Evolutionary conservation across 2,797 vertebrate genomes (phyloP).

Genomic region (Scomberomorus guttatus): DNA sequence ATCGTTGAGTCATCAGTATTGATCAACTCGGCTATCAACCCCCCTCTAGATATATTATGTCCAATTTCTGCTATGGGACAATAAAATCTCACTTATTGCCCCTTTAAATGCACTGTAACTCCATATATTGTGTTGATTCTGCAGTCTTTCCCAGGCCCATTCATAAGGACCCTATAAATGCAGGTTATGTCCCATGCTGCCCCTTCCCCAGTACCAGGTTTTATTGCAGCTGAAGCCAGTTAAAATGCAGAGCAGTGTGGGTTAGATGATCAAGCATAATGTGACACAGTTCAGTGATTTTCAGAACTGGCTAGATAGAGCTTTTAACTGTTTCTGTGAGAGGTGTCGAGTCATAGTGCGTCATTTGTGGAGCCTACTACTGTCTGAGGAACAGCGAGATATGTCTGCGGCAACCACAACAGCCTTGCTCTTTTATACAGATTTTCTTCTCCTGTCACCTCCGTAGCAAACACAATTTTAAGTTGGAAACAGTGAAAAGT

Average conservation of each 20-base stretch:
- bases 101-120: conserved; percentile 72
- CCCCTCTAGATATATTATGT: conserved; percentile 59
- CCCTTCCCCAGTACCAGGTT: conserved; percentile 33
- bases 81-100: conserved; percentile 63
- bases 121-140: conserved; percentile 75
- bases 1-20: conserved; percentile 70
- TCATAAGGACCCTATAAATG: conserved; percentile 57
- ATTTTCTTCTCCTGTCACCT: conserved; percentile 42
- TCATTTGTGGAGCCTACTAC: background rate
- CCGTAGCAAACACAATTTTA: conserved; percentile 45
- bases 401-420: conserved; percentile 26
- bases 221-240: conserved; percentile 55
- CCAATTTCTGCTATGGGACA: conserved; percentile 56
- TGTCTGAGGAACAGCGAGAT: conserved; percentile 19
- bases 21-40: conserved; percentile 66
- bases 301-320: conserved; percentile 39
- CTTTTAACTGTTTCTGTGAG: conserved; percentile 40
- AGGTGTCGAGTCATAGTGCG: conserved; percentile 25
- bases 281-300: conserved; percentile 52
- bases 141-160: conserved; percentile 62
- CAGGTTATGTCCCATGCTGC: conserved; percentile 48
- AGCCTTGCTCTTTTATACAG: conserved; percentile 30
- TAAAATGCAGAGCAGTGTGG: conserved; percentile 46
- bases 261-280: conserved; percentile 61
- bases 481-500: conserved; percentile 46